Conservation (phyloP, 2,888 invertebrate genomes). For the Cylloceria caligata region DNA sequence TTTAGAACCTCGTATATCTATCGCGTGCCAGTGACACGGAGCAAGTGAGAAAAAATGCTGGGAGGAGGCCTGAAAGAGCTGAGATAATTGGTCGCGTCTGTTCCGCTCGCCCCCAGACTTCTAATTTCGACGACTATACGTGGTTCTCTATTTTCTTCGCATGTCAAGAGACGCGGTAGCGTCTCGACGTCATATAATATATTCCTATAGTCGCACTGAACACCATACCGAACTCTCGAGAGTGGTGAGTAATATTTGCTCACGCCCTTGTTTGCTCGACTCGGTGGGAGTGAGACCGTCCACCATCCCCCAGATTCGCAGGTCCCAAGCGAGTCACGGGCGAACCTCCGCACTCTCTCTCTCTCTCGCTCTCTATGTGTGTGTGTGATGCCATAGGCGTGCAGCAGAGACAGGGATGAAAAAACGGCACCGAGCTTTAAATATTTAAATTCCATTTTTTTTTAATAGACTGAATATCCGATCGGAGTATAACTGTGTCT, state of each 20-base stretch:
- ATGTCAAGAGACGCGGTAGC: too few species aligned
- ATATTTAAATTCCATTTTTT: slow-evolving; percentile 79
- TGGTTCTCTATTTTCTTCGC: slow-evolving; percentile 28
- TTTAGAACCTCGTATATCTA: slow-evolving; percentile 74
- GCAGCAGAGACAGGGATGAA: slow-evolving; percentile 5
- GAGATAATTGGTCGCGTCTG: slow-evolving; percentile 51
- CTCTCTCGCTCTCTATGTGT: not conserved
- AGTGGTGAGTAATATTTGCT: slow-evolving; percentile 77
- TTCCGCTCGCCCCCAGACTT: slow-evolving; percentile 48
- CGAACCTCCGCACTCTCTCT: slow-evolving; percentile 25
- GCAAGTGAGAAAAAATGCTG: not conserved
- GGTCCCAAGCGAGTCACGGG: slow-evolving; percentile 69
- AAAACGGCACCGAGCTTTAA: slow-evolving; percentile 68
- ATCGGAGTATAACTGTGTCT: slow-evolving; percentile 27
- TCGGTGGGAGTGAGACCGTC: slow-evolving; percentile 46
- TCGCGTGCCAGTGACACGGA: slow-evolving; percentile 27
- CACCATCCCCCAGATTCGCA: slow-evolving; percentile 48
- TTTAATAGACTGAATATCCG: slow-evolving; percentile 70
- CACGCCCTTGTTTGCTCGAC: slow-evolving; percentile 74
- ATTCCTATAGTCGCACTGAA: slow-evolving; percentile 29
- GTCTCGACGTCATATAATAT: too few species aligned
- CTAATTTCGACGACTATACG: slow-evolving; percentile 43
- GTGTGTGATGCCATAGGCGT: not conserved
- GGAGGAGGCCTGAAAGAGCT: slow-evolving; percentile 2
- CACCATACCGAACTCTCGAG: slow-evolving; percentile 64